Percentiles rank a stretch among this genome's conserved stretches.
phyloP scores from a whole-genome alignment of 2,888 invertebrate genomes.

The Lycophotia porphyrea region DNA sequence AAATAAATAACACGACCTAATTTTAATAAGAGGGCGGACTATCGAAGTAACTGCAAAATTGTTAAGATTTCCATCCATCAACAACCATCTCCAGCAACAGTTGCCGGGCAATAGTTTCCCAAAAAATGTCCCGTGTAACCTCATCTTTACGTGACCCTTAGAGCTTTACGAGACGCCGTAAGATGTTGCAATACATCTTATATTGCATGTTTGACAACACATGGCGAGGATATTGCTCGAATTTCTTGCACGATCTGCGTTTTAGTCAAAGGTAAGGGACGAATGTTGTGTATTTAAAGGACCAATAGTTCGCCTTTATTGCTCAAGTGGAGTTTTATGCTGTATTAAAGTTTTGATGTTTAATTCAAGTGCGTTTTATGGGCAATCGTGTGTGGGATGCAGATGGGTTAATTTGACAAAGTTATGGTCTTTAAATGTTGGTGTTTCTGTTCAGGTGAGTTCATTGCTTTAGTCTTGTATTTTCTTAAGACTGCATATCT shows the following conservation, averaged over 20 bases:
- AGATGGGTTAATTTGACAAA: conserved; percentile 17
- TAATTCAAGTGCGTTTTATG: conserved; percentile 38
- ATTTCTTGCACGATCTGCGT: conserved; percentile 30
- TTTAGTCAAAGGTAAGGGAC: conserved; percentile 45
- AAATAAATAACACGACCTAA: not conserved
- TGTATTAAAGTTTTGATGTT: conserved; percentile 37
- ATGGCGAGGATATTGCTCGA: conserved; percentile 59
- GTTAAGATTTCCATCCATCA: not conserved
- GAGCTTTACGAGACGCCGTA: conserved; percentile 75
- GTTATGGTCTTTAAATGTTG: conserved; percentile 16
- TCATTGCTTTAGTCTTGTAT: not conserved
- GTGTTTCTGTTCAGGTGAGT: not conserved
- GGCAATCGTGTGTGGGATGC: not conserved
- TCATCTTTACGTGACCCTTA: conserved; percentile 72
- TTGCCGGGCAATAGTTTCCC: not conserved
- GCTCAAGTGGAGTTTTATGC: conserved; percentile 28
- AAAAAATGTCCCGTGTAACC: not conserved
- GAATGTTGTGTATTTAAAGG: conserved; percentile 48
- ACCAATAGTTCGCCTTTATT: conserved; percentile 41
- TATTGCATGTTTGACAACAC: conserved; percentile 76
- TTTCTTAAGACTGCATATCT: not conserved
- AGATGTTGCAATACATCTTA: conserved; percentile 74
- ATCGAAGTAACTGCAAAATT: not conserved
- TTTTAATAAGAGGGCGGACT: not conserved
- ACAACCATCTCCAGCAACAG: too few relatives aligned